Conservation (phyloP, 2,888 invertebrate genomes). For the Caenorhabditis sp. region DNA sequence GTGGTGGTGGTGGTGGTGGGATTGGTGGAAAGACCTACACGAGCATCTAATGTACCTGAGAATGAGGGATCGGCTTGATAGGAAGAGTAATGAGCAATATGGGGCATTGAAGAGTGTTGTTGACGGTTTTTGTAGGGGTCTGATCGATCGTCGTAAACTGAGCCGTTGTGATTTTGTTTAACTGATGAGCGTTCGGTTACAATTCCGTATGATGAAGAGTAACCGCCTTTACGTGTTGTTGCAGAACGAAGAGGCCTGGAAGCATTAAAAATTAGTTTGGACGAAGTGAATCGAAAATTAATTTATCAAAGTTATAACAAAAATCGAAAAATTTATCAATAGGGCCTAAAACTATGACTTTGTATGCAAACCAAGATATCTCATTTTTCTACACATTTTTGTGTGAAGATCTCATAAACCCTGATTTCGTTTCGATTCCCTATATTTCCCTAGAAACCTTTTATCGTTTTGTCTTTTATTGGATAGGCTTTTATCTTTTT, state of each 20-base stretch:
- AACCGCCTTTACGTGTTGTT: slow-evolving; percentile 34
- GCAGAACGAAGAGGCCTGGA: slow-evolving; percentile 55
- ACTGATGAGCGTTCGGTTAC: slow-evolving; percentile 39
- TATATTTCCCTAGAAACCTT: no score
- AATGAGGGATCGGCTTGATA: slow-evolving; percentile 34
- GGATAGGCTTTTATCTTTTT: no score
- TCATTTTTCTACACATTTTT: no score
- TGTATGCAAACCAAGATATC: no score
- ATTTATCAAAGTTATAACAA: no score
- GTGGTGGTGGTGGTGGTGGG: slow-evolving; percentile 30
- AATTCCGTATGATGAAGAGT: slow-evolving; percentile 41
- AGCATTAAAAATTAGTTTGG: no score
- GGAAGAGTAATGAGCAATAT: slow-evolving; percentile 44
- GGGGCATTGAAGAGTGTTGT: slow-evolving; percentile 47
- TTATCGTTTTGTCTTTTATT: no score
- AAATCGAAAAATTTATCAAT: no score
- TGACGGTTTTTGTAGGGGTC: not conserved
- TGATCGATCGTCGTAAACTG: slow-evolving; percentile 29
- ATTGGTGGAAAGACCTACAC: slow-evolving; percentile 41
- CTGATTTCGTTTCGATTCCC: no score
- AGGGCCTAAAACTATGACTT: no score
- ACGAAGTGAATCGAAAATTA: no score
- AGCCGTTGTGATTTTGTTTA: slow-evolving; percentile 28
- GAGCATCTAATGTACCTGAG: slow-evolving; percentile 59
- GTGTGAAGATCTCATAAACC: no score